Conservation (phyloP, 2,113 vertebrate genomes). For the Oncorhynchus keta region DNA sequence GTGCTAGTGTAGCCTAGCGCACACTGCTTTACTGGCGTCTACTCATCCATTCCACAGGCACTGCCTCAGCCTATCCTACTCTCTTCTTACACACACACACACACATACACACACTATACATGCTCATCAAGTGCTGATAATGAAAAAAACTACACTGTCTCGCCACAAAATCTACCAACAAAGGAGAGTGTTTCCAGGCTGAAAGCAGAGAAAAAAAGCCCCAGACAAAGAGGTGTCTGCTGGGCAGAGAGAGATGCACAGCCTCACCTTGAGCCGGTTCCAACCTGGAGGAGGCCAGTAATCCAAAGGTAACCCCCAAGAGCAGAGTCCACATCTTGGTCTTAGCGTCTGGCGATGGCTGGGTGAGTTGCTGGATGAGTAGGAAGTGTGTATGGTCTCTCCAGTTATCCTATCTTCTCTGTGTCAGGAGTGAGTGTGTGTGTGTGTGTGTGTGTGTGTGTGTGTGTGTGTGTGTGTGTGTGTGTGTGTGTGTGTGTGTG, state of each 20-base stretch:
- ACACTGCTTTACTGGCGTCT: conserved; percentile 53
- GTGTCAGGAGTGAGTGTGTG: conserved; percentile 55
- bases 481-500: conserved; percentile 20
- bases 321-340: conserved; percentile 74
- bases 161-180: conserved; percentile 13
- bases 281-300: conserved; percentile 66
- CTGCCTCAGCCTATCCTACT: conserved; percentile 21
- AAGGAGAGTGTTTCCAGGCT: conserved; percentile 19
- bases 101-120: conserved; percentile 1
- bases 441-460: conserved; percentile 12
- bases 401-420: conserved; percentile 56
- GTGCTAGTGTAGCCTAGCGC: conserved; percentile 40
- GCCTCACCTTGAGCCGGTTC: conserved; percentile 63
- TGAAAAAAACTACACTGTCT: conserved; percentile 8
- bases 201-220: conserved; percentile 11
- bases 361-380: conserved; percentile 35
- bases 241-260: conserved; percentile 23
- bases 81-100: conserved; percentile 12
- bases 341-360: conserved; percentile 38
- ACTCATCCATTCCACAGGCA: conserved; percentile 47
- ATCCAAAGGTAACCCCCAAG: conserved; percentile 67
- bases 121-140: conserved; percentile 14
- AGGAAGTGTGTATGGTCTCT: conserved; percentile 52
- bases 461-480: not conserved
- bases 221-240: conserved; percentile 46